Evolutionary conservation across 2,113 vertebrate species (phyloP).

Genomic region (Ctenodactylus gundi): DNA sequence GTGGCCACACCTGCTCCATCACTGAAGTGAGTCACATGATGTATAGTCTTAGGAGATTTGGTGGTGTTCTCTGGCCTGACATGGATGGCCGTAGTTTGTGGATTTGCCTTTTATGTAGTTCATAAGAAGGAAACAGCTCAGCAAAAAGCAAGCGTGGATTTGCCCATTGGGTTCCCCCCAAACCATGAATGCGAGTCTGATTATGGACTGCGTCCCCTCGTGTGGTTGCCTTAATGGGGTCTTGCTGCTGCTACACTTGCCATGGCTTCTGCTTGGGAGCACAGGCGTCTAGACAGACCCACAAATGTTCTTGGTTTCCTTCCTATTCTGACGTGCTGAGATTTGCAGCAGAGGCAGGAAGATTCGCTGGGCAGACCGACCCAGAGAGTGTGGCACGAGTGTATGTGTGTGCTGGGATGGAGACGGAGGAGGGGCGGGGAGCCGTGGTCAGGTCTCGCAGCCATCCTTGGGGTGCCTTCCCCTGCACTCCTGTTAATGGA

Average conservation of each 20-base stretch:
- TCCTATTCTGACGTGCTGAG: background rate
- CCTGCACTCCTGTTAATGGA: slow-evolving; percentile 3
- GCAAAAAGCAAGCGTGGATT: background rate
- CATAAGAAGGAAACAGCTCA: background rate
- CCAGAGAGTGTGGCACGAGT: background rate
- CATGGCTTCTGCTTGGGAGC: slow-evolving; percentile 38
- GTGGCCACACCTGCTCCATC: background rate
- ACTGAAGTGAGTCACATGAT: background rate
- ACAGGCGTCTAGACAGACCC: background rate
- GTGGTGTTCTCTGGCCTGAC: background rate
- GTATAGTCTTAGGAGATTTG: background rate
- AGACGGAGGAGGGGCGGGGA: background rate
- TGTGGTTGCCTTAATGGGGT: background rate
- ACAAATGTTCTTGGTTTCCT: background rate
- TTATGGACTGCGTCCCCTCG: background rate
- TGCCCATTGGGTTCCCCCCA: background rate
- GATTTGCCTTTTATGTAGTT: background rate
- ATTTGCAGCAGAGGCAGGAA: background rate
- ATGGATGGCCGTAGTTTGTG: background rate
- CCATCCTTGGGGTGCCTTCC: background rate
- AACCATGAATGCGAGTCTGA: slow-evolving; percentile 33
- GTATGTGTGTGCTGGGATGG: background rate
- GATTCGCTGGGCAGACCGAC: background rate
- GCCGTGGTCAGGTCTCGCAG: background rate
- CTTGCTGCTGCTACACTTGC: background rate